Conservation (phyloP, 2,888 invertebrate genomes). For the Bruchidius siliquastri region DNA sequence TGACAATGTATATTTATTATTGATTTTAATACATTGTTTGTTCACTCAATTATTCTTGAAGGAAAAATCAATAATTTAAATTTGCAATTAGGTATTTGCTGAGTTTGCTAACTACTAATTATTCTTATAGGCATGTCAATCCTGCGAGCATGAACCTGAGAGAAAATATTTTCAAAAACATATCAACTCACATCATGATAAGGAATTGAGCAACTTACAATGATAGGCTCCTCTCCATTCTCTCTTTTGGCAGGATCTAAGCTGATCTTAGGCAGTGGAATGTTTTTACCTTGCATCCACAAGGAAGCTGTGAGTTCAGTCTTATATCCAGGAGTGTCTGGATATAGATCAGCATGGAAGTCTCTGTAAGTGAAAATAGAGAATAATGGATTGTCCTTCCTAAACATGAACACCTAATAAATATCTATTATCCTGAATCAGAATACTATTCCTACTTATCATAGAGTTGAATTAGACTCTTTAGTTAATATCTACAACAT, state of each 20-base stretch:
- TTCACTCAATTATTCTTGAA: no score
- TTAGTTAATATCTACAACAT: conserved; percentile 6
- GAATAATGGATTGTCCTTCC: background rate
- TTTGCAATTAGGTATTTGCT: no score
- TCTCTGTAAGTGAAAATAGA: conserved; percentile 53
- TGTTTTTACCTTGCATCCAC: conserved; percentile 77
- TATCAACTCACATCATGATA: background rate
- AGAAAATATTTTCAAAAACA: background rate
- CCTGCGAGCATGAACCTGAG: no score
- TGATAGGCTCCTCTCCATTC: conserved; percentile 57
- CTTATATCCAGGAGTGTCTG: conserved; percentile 78
- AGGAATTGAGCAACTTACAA: conserved; percentile 48
- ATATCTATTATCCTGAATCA: no score
- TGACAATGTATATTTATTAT: no score
- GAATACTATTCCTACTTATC: no score
- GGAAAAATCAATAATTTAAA: no score
- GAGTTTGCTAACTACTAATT: no score
- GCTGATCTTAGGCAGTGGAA: conserved; percentile 74
- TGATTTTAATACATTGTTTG: no score
- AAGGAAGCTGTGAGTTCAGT: conserved; percentile 74
- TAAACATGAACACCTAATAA: background rate
- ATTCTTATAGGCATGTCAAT: no score
- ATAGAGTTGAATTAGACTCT: no score
- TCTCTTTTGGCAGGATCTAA: conserved; percentile 74
- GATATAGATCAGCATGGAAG: conserved; percentile 91